A percentile compares a stretch with the other conserved stretches of the same genome.
Evolutionary conservation across 2,888 invertebrate species (phyloP).

Genomic region (Calliphora vomitoria): DNA sequence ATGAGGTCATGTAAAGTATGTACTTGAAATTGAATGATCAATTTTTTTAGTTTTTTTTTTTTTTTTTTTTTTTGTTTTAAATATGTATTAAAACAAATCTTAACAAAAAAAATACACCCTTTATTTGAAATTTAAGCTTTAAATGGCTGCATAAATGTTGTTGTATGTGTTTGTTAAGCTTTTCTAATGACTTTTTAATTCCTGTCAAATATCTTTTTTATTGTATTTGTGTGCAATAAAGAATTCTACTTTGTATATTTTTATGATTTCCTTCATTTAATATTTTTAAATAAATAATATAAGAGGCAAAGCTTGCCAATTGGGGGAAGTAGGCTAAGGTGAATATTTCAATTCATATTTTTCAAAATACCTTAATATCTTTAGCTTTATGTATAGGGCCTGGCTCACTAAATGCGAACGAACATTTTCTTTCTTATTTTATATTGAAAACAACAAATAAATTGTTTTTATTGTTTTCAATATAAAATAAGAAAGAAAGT

Average conservation of each 20-base stretch:
- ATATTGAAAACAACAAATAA: too few relatives aligned
- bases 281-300: neutral
- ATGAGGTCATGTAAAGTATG: constrained; percentile 54
- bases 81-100: neutral
- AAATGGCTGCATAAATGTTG: neutral
- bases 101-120: constrained; percentile 26
- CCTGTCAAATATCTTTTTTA: constrained; percentile 26
- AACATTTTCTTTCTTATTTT: too few relatives aligned
- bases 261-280: neutral
- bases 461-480: too few relatives aligned
- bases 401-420: too few relatives aligned
- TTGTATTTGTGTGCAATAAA: neutral
- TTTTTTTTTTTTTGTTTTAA: neutral
- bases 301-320: neutral
- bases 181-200: constrained; percentile 63
- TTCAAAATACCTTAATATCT: too few relatives aligned
- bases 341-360: neutral
- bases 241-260: neutral
- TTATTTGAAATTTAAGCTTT: constrained; percentile 16
- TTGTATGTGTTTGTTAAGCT: constrained; percentile 30
- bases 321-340: neutral
- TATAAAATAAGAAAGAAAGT: too few relatives aligned
- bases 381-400: too few relatives aligned
- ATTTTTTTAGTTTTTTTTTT: neutral
- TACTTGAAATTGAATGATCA: neutral